Evolutionary conservation across 2,888 invertebrate species (phyloP).

Genomic region (Craniophora ligustri): DNA sequence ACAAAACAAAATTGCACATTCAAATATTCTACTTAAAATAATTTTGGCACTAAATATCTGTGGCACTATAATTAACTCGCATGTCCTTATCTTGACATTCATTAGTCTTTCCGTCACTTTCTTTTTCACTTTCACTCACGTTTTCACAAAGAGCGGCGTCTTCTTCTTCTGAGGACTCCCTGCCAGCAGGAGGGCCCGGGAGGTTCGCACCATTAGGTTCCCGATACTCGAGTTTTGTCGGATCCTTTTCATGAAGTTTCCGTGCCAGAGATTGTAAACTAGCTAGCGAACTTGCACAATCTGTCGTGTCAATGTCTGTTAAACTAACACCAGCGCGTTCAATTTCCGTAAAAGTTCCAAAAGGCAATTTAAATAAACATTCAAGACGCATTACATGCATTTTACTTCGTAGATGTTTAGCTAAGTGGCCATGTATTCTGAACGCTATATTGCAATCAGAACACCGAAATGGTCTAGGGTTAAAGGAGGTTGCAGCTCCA

Average conservation of each 20-base stretch:
- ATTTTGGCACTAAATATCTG: slow-evolving; percentile 91
- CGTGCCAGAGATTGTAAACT: slow-evolving; percentile 95
- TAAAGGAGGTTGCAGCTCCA: slow-evolving; percentile 95
- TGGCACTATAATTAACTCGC: slow-evolving; percentile 87
- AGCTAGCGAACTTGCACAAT: slow-evolving; percentile 97
- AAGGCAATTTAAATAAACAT: slow-evolving; percentile 96
- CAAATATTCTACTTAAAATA: slow-evolving; percentile 86
- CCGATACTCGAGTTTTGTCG: slow-evolving; percentile 92
- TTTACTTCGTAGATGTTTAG: slow-evolving; percentile 98
- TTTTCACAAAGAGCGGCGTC: slow-evolving; percentile 73
- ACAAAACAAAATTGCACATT: slow-evolving; percentile 87
- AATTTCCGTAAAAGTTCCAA: slow-evolving; percentile 97
- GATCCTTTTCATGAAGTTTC: slow-evolving; percentile 94
- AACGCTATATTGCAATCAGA: slow-evolving; percentile 98
- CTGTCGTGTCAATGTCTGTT: slow-evolving; percentile 98
- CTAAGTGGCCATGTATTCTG: slow-evolving; percentile 98
- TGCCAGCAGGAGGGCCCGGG: slow-evolving; percentile 72
- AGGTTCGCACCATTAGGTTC: slow-evolving; percentile 79
- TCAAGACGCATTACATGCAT: slow-evolving; percentile 98
- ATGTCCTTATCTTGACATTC: slow-evolving; percentile 81
- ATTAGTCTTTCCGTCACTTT: slow-evolving; percentile 82
- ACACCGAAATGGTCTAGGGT: slow-evolving; percentile 98
- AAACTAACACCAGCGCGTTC: slow-evolving; percentile 96
- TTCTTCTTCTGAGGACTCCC: slow-evolving; percentile 89
- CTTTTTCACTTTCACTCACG: slow-evolving; percentile 81